These are phyloP conservation scores for Hesperia comma DNA, from an alignment of 2,888 invertebrate genomes.

Conservation along the genomic window DNA sequence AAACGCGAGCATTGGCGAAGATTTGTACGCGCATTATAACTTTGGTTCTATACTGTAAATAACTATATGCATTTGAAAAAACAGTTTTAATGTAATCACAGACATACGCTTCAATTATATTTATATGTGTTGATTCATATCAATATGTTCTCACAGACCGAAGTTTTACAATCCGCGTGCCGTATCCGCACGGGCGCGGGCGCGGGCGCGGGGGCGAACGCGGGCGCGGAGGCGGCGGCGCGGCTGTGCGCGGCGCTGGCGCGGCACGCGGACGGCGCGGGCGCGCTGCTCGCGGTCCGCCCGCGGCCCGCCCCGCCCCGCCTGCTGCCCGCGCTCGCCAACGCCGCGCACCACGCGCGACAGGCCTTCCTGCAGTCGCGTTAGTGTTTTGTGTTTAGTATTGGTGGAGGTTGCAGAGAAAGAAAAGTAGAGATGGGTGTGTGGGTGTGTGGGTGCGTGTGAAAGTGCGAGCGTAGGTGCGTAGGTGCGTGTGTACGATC, in stretches of 20 bases:
- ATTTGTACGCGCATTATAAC: too few relatives aligned
- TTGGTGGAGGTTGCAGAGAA: too few relatives aligned
- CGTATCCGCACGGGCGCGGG: conserved; percentile 48
- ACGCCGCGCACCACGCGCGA: conserved; percentile 66
- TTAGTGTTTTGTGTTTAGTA: conserved; percentile 47
- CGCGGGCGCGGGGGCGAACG: conserved; percentile 40
- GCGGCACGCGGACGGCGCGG: conserved; percentile 53
- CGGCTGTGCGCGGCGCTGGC: conserved; percentile 49
- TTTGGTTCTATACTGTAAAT: too few relatives aligned
- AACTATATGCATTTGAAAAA: too few relatives aligned
- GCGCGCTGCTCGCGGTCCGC: conserved; percentile 52
- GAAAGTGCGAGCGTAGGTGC: too few relatives aligned
- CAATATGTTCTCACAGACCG: conserved; percentile 55
- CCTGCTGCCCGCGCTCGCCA: conserved; percentile 67
- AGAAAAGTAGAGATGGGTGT: too few relatives aligned
- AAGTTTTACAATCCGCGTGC: conserved; percentile 55
- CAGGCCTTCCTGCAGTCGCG: conserved; percentile 61
- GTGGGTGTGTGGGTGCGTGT: too few relatives aligned
- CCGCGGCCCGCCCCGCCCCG: conserved; percentile 49
- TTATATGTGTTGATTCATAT: too few relatives aligned
- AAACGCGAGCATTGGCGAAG: too few relatives aligned
- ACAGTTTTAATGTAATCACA: too few relatives aligned
- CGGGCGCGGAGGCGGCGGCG: conserved; percentile 47
- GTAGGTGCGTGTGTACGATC: too few relatives aligned
- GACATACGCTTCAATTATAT: too few relatives aligned